phyloP scores from a whole-genome alignment of 2,113 vertebrate genomes.

The Alosa alosa region DNA sequence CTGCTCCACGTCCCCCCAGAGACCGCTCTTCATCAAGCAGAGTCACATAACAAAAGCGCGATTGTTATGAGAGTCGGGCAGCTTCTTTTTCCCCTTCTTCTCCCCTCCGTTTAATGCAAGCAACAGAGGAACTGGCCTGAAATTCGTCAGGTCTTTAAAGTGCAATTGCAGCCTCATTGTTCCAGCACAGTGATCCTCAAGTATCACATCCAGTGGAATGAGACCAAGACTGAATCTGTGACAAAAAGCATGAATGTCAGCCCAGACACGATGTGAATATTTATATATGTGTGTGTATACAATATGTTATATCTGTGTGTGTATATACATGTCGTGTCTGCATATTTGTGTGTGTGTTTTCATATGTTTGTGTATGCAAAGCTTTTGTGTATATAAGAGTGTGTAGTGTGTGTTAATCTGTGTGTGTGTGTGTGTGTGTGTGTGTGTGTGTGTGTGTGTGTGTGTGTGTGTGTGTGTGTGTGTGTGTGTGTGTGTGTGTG shows the following conservation, averaged over 20 bases:
- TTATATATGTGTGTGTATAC: not conserved
- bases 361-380: not conserved
- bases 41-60: conserved; percentile 53
- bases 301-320: not conserved
- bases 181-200: not conserved
- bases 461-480: not conserved
- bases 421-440: not conserved
- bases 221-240: conserved; percentile 17
- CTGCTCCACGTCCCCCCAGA: conserved; percentile 52
- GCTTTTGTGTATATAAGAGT: not conserved
- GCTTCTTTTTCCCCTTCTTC: conserved; percentile 31
- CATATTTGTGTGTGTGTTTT: not conserved
- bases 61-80: conserved; percentile 39
- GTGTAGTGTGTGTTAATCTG: not conserved
- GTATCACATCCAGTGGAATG: conserved; percentile 1
- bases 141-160: conserved; percentile 32
- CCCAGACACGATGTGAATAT: not conserved
- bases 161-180: not conserved
- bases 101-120: conserved; percentile 19
- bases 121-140: conserved; percentile 33
- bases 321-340: not conserved
- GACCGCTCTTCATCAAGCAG: conserved; percentile 40
- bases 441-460: conserved; percentile 6
- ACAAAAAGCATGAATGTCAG: not conserved
- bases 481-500: not conserved